Evolutionary conservation across 1,140 invertebrate genomes (phyloP).

Genomic region (Megalonaias nervosa): DNA sequence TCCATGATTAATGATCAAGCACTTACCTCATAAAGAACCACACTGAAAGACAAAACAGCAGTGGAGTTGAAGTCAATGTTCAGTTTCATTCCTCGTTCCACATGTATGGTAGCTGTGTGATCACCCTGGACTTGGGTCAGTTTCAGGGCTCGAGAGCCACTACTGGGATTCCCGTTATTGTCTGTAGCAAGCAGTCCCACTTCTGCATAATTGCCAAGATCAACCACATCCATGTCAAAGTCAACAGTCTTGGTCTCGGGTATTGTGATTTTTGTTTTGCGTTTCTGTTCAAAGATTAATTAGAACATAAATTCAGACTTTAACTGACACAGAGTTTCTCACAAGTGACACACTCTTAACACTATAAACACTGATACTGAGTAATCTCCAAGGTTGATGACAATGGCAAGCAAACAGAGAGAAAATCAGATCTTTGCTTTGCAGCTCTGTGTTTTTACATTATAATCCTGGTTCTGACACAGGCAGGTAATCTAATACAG

Average conservation of each 20-base stretch:
- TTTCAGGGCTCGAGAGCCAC: constrained; percentile 22
- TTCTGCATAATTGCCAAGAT: constrained; percentile 41
- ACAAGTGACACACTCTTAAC: no score
- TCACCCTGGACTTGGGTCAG: constrained; percentile 41
- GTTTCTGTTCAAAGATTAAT: constrained; percentile 9
- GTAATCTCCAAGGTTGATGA: no score
- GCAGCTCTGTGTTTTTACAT: no score
- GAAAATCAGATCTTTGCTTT: no score
- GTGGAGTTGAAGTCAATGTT: constrained; percentile 58
- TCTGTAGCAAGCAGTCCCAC: constrained; percentile 39
- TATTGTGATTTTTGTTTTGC: constrained; percentile 38
- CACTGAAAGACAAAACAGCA: constrained; percentile 53
- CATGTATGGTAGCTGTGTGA: constrained; percentile 54
- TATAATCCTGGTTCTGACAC: no score
- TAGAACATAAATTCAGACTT: no score
- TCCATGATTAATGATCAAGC: no score
- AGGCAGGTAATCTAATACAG: no score
- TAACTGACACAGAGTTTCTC: no score
- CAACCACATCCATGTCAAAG: constrained; percentile 39
- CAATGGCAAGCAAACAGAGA: no score
- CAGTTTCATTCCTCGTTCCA: constrained; percentile 55
- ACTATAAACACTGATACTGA: no score
- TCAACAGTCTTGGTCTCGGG: constrained; percentile 32
- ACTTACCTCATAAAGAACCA: constrained; percentile 51
- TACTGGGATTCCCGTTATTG: constrained; percentile 18